Evolutionary conservation across 1,140 invertebrate species (phyloP).

Genomic region (Battus philenor): DNA sequence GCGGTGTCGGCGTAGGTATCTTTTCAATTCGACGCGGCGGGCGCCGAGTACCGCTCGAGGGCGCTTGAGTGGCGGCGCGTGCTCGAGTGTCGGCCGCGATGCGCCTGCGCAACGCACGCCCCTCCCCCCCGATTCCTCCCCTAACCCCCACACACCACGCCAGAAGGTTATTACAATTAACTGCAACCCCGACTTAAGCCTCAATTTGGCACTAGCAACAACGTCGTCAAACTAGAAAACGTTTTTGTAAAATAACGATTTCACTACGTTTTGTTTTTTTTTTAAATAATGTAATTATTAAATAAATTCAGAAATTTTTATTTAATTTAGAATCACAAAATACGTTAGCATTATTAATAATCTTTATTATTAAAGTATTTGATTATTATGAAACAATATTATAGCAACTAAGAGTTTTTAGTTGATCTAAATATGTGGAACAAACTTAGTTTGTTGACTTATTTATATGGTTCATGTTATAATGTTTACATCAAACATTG

Average conservation of each 20-base stretch:
- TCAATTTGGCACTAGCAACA: constrained; percentile 61
- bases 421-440: too few species aligned
- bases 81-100: constrained; percentile 58
- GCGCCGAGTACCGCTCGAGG: constrained; percentile 57
- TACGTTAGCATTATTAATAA: too few species aligned
- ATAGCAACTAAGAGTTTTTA: too few species aligned
- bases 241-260: constrained; percentile 25
- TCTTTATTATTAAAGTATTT: too few species aligned
- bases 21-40: constrained; percentile 71
- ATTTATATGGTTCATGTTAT: too few species aligned
- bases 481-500: too few species aligned
- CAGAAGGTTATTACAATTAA: constrained; percentile 67
- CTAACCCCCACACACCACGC: constrained; percentile 21
- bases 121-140: constrained; percentile 16
- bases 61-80: constrained; percentile 64
- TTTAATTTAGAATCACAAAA: too few species aligned
- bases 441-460: too few species aligned
- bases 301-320: too few species aligned
- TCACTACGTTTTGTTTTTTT: constrained; percentile 13
- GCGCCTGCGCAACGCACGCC: constrained; percentile 55
- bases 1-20: constrained; percentile 70
- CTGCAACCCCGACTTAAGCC: constrained; percentile 53
- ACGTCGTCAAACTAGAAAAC: constrained; percentile 25
- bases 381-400: too few species aligned
- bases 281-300: too few species aligned